These are phyloP conservation scores for Neostethus bicornis DNA, from an alignment of 2,797 vertebrate species.

Conservation along the genomic window DNA sequence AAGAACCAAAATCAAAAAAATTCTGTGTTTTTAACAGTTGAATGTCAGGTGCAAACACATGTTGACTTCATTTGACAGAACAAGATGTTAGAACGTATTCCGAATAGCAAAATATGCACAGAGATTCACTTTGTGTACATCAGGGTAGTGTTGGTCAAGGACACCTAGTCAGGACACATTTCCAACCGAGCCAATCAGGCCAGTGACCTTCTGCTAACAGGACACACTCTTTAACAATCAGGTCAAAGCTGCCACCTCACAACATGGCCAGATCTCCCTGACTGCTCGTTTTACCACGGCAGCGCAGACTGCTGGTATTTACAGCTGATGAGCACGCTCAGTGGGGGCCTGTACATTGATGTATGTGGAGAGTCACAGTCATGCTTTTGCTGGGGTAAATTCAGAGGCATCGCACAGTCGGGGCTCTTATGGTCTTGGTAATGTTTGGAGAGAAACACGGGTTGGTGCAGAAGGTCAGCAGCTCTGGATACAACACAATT, in stretches of 20 bases:
- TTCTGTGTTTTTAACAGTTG: too few species aligned
- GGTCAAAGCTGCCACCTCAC: slow-evolving; percentile 38
- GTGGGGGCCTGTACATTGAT: slow-evolving; percentile 61
- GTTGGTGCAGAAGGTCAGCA: slow-evolving; percentile 67
- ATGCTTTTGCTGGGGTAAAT: slow-evolving; percentile 66
- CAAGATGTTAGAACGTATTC: background rate
- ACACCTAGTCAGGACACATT: slow-evolving; percentile 32
- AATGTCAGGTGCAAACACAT: too few species aligned
- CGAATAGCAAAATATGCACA: background rate
- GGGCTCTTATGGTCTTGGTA: slow-evolving; percentile 36
- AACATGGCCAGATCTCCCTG: slow-evolving; percentile 36
- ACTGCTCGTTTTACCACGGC: slow-evolving; percentile 40
- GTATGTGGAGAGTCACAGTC: slow-evolving; percentile 72
- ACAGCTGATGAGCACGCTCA: slow-evolving; percentile 74
- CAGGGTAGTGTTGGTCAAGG: slow-evolving; percentile 25
- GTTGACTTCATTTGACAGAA: background rate
- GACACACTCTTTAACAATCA: slow-evolving; percentile 33
- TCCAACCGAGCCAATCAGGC: slow-evolving; percentile 26
- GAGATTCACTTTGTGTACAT: slow-evolving; percentile 3
- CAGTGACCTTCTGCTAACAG: slow-evolving; percentile 57
- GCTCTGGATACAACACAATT: slow-evolving; percentile 48
- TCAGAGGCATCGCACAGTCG: slow-evolving; percentile 58
- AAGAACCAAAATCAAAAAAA: too few species aligned
- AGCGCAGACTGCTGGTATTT: slow-evolving; percentile 76
- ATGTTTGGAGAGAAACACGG: slow-evolving; percentile 34